A percentile compares a stretch with the other conserved stretches of the same genome.
These are phyloP conservation scores for Octomys mimax DNA, from an alignment of 2,797 vertebrate genomes.

Conservation along the genomic window DNA sequence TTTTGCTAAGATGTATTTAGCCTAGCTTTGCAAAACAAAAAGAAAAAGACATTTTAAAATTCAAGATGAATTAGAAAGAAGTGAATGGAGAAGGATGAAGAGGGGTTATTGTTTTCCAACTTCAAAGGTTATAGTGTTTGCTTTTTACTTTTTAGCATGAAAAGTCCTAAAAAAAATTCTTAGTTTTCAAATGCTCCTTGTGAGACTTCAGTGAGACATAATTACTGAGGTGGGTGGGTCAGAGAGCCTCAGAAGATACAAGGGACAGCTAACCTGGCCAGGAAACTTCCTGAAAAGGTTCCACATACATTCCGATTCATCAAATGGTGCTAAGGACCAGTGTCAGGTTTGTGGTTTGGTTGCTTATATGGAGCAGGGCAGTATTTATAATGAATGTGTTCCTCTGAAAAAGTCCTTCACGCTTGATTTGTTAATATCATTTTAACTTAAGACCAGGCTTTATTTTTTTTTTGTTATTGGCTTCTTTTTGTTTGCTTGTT, in stretches of 20 bases:
- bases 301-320: not conserved
- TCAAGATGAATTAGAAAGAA: slow-evolving; percentile 24
- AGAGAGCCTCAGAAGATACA: not conserved
- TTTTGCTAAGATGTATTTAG: slow-evolving; percentile 1
- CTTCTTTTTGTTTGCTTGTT: not conserved
- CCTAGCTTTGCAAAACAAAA: slow-evolving; percentile 23
- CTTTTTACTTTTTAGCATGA: slow-evolving; percentile 25
- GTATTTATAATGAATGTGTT: not conserved
- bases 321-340: not conserved
- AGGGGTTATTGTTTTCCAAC: not conserved
- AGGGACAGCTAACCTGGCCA: not conserved
- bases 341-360: not conserved
- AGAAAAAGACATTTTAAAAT: not conserved
- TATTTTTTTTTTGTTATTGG: not conserved
- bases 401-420: not conserved
- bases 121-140: not conserved
- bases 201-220: not conserved
- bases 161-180: not conserved
- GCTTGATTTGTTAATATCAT: slow-evolving; percentile 1
- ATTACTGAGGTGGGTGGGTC: not conserved
- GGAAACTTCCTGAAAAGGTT: not conserved
- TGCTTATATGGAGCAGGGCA: rapidly evolving
- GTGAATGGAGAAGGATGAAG: not conserved
- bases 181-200: slow-evolving; percentile 43
- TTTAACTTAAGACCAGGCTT: not conserved